phyloP scores from a whole-genome alignment of 2,113 vertebrate genomes.

The Sinosuthora webbiana region DNA sequence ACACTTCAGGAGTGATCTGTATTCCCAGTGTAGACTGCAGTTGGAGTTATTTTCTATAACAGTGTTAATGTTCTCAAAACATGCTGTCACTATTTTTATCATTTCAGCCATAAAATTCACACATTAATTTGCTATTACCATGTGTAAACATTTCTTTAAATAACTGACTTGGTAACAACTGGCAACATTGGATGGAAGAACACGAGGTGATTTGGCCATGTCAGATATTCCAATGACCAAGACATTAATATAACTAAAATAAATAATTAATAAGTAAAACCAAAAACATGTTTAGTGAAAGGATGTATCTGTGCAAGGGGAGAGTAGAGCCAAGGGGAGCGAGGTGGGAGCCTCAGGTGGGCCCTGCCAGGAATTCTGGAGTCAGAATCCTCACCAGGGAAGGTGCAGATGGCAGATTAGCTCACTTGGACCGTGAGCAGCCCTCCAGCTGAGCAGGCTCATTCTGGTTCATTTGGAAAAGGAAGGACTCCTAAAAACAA shows the following conservation, averaged over 20 bases:
- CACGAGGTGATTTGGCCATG: fast-evolving
- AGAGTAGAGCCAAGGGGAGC: background rate
- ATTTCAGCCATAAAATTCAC: background rate
- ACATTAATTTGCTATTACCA: background rate
- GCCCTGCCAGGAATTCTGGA: background rate
- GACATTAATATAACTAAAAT: background rate
- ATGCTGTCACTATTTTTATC: background rate
- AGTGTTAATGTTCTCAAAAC: background rate
- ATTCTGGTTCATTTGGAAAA: background rate
- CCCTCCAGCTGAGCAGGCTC: background rate
- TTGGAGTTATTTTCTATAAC: background rate
- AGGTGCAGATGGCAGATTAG: background rate
- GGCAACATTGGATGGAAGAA: background rate
- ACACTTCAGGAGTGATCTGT: background rate
- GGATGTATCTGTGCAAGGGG: background rate
- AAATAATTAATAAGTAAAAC: background rate
- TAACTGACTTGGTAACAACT: background rate
- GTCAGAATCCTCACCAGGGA: background rate
- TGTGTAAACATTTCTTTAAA: background rate
- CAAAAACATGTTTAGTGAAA: background rate
- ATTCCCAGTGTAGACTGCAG: background rate
- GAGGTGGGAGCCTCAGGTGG: fast-evolving
- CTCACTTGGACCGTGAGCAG: background rate
- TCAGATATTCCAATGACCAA: background rate
- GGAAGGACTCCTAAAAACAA: background rate